These are phyloP conservation scores for Ranitomeya imitator DNA, from an alignment of 2,113 vertebrate genomes.

Conservation along the genomic window DNA sequence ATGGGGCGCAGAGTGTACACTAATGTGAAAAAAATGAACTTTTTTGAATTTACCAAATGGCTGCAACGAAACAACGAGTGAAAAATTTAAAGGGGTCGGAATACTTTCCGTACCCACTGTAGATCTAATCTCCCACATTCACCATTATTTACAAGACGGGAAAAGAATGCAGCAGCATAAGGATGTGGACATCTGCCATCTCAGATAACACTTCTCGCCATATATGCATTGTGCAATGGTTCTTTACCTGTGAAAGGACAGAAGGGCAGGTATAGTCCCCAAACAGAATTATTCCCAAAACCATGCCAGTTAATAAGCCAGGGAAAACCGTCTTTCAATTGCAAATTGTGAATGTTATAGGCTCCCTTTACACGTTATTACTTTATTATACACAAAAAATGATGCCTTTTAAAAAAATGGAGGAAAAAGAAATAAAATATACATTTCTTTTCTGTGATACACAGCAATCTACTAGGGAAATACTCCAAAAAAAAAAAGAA, in stretches of 20 bases:
- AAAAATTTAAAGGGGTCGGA: too few species aligned
- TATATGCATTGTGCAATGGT: not conserved
- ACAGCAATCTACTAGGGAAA: not conserved
- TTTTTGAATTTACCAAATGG: too few species aligned
- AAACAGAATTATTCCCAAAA: too few species aligned
- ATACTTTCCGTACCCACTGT: not conserved
- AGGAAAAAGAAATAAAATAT: too few species aligned
- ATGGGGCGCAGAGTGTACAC: too few species aligned
- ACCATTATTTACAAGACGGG: not conserved
- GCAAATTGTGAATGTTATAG: not conserved
- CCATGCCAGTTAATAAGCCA: not conserved
- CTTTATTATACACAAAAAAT: too few species aligned
- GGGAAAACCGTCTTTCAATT: not conserved
- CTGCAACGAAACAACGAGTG: too few species aligned
- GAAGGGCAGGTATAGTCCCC: too few species aligned
- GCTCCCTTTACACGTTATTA: too few species aligned
- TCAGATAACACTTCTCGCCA: not conserved
- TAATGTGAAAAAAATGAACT: too few species aligned
- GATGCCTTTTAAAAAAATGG: too few species aligned
- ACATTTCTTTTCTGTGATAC: not conserved
- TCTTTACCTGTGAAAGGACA: too few species aligned
- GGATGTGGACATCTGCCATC: not conserved
- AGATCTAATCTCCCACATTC: not conserved
- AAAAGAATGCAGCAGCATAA: not conserved
- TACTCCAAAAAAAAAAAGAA: not conserved